Conservation (phyloP, 2,888 invertebrate genomes). For the Euplexia lucipara region DNA sequence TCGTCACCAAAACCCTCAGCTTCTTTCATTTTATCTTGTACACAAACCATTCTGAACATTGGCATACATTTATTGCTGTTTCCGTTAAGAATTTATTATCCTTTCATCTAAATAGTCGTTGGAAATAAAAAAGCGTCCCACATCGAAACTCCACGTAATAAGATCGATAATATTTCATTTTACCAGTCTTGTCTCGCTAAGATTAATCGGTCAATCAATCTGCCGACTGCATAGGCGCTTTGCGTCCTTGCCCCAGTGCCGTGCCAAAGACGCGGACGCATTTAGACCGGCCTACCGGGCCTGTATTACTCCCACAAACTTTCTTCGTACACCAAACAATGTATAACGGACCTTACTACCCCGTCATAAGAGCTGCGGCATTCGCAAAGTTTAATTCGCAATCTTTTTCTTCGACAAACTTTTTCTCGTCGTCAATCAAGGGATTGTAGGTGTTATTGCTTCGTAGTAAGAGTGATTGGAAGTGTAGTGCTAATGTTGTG, state of each 20-base stretch:
- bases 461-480: slow-evolving; percentile 64
- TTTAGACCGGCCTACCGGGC: slow-evolving; percentile 86
- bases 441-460: slow-evolving; percentile 75
- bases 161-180: slow-evolving; percentile 61
- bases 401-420: slow-evolving; percentile 73
- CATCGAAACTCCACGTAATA: slow-evolving; percentile 34
- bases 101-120: slow-evolving; percentile 26
- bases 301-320: slow-evolving; percentile 76
- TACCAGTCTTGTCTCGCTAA: slow-evolving; percentile 72
- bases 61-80: slow-evolving; percentile 30
- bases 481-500: slow-evolving; percentile 56
- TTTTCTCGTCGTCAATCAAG: slow-evolving; percentile 65
- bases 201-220: slow-evolving; percentile 89
- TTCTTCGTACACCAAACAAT: slow-evolving; percentile 77
- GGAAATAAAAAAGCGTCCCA: slow-evolving; percentile 30
- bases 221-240: slow-evolving; percentile 84
- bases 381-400: slow-evolving; percentile 68
- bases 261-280: slow-evolving; percentile 85
- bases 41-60: slow-evolving; percentile 24
- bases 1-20: slow-evolving; percentile 6
- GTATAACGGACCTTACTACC: slow-evolving; percentile 77
- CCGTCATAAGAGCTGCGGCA: slow-evolving; percentile 67
- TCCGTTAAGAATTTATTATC: slow-evolving; percentile 25
- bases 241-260: slow-evolving; percentile 89
- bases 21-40: slow-evolving; percentile 18